These are phyloP conservation scores for Cantharis nigra DNA, from an alignment of 2,888 invertebrate species.

Conservation along the genomic window DNA sequence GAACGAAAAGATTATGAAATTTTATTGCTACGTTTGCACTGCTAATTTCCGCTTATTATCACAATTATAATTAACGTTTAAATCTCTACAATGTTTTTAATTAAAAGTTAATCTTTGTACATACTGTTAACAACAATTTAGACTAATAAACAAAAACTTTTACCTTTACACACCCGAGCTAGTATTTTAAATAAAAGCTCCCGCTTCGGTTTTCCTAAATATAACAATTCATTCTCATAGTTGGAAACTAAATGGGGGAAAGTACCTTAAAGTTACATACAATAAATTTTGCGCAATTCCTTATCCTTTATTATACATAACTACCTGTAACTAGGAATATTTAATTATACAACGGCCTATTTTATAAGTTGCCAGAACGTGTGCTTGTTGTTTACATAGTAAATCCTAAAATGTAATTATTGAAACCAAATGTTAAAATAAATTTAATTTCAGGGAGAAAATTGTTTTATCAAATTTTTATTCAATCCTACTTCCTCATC, in stretches of 20 bases:
- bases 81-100: neutral
- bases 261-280: constrained; percentile 2
- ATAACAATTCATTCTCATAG: constrained; percentile 16
- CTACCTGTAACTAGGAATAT: constrained; percentile 4
- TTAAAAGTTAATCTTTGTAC: constrained; percentile 13
- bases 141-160: constrained; percentile 4
- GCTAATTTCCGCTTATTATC: neutral
- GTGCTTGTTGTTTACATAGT: neutral
- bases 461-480: too few species aligned
- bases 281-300: neutral
- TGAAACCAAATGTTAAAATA: too few species aligned
- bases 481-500: too few species aligned
- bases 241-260: constrained; percentile 14
- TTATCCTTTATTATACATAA: constrained; percentile 3
- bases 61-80: neutral
- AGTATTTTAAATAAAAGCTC: constrained; percentile 12
- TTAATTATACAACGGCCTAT: neutral
- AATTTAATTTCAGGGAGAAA: too few species aligned
- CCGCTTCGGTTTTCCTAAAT: constrained; percentile 7
- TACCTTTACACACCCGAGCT: constrained; percentile 10
- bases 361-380: neutral
- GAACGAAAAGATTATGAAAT: neutral
- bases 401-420: neutral
- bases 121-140: constrained; percentile 13
- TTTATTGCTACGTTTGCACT: neutral